Evolutionary conservation across 2,797 vertebrate genomes (phyloP).

Genomic region (Amphiprion clarkii): DNA sequence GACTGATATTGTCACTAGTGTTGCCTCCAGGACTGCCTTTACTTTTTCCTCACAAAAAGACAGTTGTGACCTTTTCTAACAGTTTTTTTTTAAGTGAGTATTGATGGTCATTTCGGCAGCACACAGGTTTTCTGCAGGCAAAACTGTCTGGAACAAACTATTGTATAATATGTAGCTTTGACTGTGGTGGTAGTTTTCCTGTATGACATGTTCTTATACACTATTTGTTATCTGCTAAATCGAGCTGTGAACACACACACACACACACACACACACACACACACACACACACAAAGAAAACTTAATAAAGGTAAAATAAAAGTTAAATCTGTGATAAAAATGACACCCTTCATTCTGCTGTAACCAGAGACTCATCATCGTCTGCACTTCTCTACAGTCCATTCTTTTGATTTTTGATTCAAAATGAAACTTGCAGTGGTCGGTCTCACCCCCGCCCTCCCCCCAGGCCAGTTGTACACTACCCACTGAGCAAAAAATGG

Average conservation of each 20-base stretch:
- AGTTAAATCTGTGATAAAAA: not conserved
- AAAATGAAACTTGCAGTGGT: no score
- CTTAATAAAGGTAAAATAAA: not conserved
- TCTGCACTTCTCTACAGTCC: no score
- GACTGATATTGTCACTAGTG: not conserved
- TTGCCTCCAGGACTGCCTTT: slow-evolving; percentile 2
- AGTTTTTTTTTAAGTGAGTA: not conserved
- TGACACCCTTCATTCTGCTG: not conserved
- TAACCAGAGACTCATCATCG: not conserved
- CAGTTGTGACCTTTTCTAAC: not conserved
- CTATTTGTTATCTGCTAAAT: no score
- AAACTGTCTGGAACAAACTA: not conserved
- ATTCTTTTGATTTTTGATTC: not conserved
- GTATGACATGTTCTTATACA: no score
- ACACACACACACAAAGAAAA: not conserved
- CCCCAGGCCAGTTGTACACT: no score
- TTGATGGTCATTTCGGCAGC: not conserved
- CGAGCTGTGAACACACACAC: not conserved
- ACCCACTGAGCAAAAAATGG: not conserved
- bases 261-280: not conserved
- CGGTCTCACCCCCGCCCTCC: no score
- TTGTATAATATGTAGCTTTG: not conserved
- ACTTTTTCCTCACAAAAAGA: not conserved
- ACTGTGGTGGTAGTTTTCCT: no score
- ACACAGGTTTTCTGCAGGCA: not conserved